phyloP scores from a whole-genome alignment of 2,888 invertebrate genomes.

The Pandemis heparana region DNA sequence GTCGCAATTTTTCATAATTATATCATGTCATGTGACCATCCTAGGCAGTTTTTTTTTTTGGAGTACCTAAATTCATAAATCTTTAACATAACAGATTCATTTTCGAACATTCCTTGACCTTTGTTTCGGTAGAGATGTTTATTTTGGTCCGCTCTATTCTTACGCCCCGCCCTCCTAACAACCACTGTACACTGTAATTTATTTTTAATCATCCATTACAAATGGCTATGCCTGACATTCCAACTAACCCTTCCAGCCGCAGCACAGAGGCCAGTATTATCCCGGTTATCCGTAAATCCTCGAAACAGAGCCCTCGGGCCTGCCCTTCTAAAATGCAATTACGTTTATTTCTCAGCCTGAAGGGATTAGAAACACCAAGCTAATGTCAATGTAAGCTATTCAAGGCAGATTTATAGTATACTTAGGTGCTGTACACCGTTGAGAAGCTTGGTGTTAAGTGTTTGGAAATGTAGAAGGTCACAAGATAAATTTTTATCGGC shows the following conservation, averaged over 20 bases:
- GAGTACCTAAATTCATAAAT: background rate
- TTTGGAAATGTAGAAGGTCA: conserved; percentile 6
- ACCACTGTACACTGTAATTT: conserved; percentile 11
- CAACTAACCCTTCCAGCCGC: conserved; percentile 48
- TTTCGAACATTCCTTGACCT: conserved; percentile 20
- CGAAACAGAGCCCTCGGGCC: conserved; percentile 18
- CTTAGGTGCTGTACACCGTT: conserved; percentile 12
- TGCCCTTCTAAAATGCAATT: conserved; percentile 50
- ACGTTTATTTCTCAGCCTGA: conserved; percentile 48
- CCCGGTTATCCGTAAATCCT: conserved; percentile 42
- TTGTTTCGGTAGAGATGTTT: conserved; percentile 18
- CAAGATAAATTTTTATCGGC: background rate
- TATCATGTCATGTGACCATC: no score
- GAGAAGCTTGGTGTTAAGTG: conserved; percentile 16
- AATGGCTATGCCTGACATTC: conserved; percentile 29
- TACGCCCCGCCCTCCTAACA: conserved; percentile 7
- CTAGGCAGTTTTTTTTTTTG: no score
- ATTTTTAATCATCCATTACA: conserved; percentile 31
- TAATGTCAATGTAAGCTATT: conserved; percentile 43
- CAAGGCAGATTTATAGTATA: conserved; percentile 22
- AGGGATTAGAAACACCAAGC: conserved; percentile 47
- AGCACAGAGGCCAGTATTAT: conserved; percentile 29
- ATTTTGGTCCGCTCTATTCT: conserved; percentile 23
- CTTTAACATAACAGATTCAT: conserved; percentile 13
- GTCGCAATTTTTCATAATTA: no score